These are phyloP conservation scores for Alosa alosa DNA, from an alignment of 2,113 vertebrate genomes.

Conservation along the genomic window DNA sequence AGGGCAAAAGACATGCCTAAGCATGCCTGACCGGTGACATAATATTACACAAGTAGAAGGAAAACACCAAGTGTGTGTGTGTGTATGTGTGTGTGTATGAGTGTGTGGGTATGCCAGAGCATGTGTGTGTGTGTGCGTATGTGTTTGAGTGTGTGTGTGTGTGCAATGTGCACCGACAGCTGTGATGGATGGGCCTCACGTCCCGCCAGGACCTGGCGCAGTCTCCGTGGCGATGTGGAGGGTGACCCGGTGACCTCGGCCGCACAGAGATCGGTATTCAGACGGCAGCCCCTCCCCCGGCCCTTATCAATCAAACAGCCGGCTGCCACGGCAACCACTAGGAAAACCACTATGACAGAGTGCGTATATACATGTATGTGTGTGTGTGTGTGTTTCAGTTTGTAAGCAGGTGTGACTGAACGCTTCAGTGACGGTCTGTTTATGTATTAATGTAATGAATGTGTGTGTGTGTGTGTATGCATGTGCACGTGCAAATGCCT, in stretches of 20 bases:
- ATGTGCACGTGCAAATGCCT: not conserved
- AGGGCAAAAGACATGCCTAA: conserved; percentile 11
- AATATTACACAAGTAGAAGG: conserved; percentile 7
- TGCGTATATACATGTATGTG: not conserved
- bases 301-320: conserved; percentile 13
- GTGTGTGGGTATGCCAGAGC: not conserved
- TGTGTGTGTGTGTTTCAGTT: conserved; percentile 23
- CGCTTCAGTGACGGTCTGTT: not conserved
- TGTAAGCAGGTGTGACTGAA: not conserved
- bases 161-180: not conserved
- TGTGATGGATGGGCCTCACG: conserved; percentile 10
- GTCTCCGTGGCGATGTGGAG: conserved; percentile 10
- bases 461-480: not conserved
- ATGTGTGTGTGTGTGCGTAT: not conserved
- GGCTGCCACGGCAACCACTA: not conserved
- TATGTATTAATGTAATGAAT: not conserved
- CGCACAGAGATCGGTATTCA: conserved; percentile 13
- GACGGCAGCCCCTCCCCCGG: not conserved
- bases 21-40: conserved; percentile 15
- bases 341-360: not conserved
- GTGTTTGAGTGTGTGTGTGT: conserved; percentile 7
- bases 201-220: not conserved
- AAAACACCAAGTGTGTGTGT: not conserved
- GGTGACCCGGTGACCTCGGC: not conserved
- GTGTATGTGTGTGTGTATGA: not conserved